A percentile compares a stretch with the other conserved stretches of the same genome.
Conservation (phyloP, 2,797 vertebrate genomes). For the Microctenopoma stevenorrisi region DNA sequence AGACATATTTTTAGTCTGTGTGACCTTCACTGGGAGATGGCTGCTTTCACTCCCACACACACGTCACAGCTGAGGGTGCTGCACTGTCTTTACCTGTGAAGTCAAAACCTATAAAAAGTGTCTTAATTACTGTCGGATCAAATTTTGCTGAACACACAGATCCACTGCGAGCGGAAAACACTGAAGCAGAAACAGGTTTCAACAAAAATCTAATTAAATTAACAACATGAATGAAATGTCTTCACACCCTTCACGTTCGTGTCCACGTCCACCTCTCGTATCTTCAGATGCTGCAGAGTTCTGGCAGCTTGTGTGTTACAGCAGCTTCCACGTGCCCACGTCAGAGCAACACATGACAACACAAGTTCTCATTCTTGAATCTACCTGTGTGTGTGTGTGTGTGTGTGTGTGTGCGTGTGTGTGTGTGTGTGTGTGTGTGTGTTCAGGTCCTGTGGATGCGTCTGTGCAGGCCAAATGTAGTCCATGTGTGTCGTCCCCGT, state of each 20-base stretch:
- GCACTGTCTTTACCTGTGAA: constrained; percentile 8
- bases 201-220: too few species aligned
- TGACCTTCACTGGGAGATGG: constrained; percentile 35
- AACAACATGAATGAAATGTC: too few species aligned
- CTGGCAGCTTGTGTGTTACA: too few species aligned
- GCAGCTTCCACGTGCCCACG: too few species aligned
- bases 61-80: constrained; percentile 11
- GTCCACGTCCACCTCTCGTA: too few species aligned
- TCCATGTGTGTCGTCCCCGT: constrained; percentile 88
- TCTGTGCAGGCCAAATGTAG: constrained; percentile 90
- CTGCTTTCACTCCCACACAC: constrained; percentile 49
- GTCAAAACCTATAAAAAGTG: background rate
- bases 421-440: constrained; percentile 24
- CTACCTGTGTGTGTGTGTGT: too few species aligned
- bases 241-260: too few species aligned
- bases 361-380: too few species aligned
- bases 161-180: background rate
- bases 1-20: constrained; percentile 12
- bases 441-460: constrained; percentile 75
- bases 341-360: too few species aligned
- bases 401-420: too few species aligned
- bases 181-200: too few species aligned
- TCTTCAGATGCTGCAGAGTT: too few species aligned
- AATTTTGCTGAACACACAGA: background rate
- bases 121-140: background rate